A percentile compares a stretch with the other conserved stretches of the same genome.
Evolutionary conservation across 2,113 vertebrate species (phyloP).

Genomic region (Rallus limicola): DNA sequence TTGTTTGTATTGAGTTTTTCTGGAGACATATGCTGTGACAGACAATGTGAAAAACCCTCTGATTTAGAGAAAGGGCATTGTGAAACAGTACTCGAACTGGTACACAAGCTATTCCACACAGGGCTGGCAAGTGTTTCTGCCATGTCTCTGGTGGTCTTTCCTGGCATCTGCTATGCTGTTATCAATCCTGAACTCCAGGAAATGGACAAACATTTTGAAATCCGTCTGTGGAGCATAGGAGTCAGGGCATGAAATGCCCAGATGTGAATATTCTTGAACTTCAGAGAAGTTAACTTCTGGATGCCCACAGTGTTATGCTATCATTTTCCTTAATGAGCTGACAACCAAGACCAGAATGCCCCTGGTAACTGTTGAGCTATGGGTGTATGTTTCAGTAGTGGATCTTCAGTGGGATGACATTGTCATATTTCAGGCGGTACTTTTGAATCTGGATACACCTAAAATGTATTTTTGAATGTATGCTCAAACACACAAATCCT

Average conservation of each 20-base stretch:
- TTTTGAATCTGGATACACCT: background rate
- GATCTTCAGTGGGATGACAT: background rate
- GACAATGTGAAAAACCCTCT: background rate
- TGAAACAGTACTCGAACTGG: background rate
- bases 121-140: background rate
- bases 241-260: background rate
- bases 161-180: background rate
- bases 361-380: background rate
- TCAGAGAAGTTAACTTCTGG: background rate
- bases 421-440: background rate
- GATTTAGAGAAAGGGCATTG: background rate
- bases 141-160: background rate
- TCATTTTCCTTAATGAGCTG: background rate
- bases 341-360: background rate
- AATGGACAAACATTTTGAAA: background rate
- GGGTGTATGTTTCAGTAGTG: background rate
- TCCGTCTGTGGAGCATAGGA: background rate
- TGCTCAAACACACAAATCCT: background rate
- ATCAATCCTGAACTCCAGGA: background rate
- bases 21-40: background rate
- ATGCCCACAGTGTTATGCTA: rapidly evolving
- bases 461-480: background rate
- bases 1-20: background rate
- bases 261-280: background rate
- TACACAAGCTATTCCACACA: background rate